Conservation (phyloP, 1,140 invertebrate species). For the Dysdera silvatica region DNA sequence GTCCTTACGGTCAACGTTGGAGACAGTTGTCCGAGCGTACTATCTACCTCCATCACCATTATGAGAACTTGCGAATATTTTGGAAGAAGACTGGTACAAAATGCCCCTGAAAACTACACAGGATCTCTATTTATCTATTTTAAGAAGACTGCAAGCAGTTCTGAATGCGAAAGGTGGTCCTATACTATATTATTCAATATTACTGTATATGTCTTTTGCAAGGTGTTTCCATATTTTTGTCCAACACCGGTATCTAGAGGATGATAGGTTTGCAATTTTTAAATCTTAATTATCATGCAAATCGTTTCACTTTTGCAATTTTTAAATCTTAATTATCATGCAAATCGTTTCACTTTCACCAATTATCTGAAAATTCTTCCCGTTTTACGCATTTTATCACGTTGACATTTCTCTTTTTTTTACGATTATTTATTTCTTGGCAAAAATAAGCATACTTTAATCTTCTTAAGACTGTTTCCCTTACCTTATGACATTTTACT, state of each 20-base stretch:
- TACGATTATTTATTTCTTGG: no score
- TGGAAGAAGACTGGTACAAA: background rate
- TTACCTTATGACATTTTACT: no score
- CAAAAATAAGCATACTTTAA: no score
- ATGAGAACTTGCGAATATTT: background rate
- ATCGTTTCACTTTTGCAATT: no score
- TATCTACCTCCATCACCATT: background rate
- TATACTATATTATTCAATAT: background rate
- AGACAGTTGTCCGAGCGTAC: background rate
- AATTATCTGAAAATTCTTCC: no score
- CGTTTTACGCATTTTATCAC: no score
- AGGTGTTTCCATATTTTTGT: constrained; percentile 1
- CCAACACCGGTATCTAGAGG: background rate
- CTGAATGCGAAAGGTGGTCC: background rate
- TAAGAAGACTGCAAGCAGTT: background rate
- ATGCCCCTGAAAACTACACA: background rate
- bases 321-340: no score
- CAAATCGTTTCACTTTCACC: no score
- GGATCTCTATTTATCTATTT: background rate
- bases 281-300: no score
- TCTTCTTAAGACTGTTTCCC: no score
- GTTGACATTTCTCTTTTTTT: no score
- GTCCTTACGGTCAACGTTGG: background rate
- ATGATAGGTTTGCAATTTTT: no score
- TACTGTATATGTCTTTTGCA: background rate